Base-by-base conservation (phyloP, 2,113 vertebrate genomes). In the Petrocephalus microphthalmus region DNA sequence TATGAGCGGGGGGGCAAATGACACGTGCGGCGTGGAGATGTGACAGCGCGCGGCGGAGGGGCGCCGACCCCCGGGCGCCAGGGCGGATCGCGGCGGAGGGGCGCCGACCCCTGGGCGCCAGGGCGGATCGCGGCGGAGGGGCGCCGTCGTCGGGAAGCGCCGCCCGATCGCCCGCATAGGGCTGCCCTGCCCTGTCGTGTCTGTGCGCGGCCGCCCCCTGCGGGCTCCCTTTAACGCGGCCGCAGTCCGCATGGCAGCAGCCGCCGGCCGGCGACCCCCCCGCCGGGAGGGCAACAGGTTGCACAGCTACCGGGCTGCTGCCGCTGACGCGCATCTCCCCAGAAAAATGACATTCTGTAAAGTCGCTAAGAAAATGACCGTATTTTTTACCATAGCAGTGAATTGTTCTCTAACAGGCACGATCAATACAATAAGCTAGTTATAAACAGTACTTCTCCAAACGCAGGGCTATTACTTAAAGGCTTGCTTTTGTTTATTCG, bases 21-120 rank as follows among this genome's bases (percentile, higher is more conserved):
- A 87, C 60, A 87, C 60, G 67, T 87, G 87, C 53, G 49, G 51
- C 45, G 51, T 20, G 67, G 15, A 42, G 67, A 81, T 87, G 54
- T 81, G 64, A 87, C 87, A 5, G 17, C 19, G 71, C 15, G 33
- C 33, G 6, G 33, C 25, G 71, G 71, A 78, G 71, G 19, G 29
- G 33, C 15, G 60, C 25, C 29, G n/a, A 67, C 25, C 37, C 13
- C 10, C 20, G 37, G 15, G 47, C 17, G 53, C 5, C n/a, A 33
- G 52, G 78, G 45, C 33, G 78, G 78, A 83, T 10, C 0, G 33
- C 2, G 42, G 33, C 8, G 71, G 57, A 64, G 4, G 22, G 57
- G 19, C 57, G 15, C 57, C 2, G 57, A 42, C 42, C 42, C 13
- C 10, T 22, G 37, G 15, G 47, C 17, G 53, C n/a, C n/a, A n/a